Evolutionary conservation across 2,113 vertebrate genomes (phyloP).

Genomic region (Micromys minutus): DNA sequence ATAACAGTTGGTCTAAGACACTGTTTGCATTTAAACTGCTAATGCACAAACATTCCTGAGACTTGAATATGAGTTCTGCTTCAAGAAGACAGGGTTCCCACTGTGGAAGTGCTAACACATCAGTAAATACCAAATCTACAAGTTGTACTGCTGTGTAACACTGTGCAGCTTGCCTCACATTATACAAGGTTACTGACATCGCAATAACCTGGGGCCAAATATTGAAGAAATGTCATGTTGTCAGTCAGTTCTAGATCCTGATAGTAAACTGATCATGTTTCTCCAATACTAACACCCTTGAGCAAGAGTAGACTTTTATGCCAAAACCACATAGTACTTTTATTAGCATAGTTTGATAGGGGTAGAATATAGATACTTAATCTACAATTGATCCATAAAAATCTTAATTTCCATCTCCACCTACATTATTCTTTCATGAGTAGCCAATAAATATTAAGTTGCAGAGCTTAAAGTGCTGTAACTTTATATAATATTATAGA

Average conservation of each 20-base stretch:
- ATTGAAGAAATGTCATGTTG: neutral
- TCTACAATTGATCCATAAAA: neutral
- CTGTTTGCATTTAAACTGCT: neutral
- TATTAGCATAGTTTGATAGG: neutral
- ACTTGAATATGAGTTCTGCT: neutral
- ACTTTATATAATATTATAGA: neutral
- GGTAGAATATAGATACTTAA: neutral
- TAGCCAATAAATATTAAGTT: neutral
- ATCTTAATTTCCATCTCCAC: neutral
- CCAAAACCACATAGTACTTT: neutral
- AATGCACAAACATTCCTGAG: neutral
- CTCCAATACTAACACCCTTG: neutral
- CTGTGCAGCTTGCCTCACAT: neutral
- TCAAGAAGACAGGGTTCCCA: neutral
- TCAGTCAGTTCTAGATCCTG: neutral
- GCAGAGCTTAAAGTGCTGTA: neutral
- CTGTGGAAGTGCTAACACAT: neutral
- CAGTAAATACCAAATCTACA: neutral
- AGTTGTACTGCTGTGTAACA: neutral
- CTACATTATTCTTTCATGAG: neutral
- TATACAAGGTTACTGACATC: neutral
- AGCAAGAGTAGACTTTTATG: neutral
- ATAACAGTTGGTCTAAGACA: neutral
- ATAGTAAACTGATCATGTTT: constrained; percentile 21
- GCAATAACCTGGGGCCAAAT: neutral